Evolutionary conservation across 2,888 invertebrate species (phyloP), one percentile per base, ranked within the genome.

Genomic region (Acrocyrtus sp.): DNA sequence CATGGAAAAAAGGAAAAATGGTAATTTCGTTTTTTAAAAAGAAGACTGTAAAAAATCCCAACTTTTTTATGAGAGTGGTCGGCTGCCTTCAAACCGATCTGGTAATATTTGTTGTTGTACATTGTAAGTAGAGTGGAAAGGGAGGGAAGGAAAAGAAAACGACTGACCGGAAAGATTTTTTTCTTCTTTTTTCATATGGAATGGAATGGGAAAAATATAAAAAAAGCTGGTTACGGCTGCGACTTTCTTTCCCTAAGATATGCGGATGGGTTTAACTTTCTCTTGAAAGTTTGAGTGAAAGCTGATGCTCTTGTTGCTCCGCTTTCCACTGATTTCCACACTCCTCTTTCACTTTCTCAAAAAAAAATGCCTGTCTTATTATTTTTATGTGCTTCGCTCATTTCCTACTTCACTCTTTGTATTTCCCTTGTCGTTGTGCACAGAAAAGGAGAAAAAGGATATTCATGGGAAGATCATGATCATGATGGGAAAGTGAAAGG

Each of bases 91-190:
- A 48, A 58, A 27, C 22, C 22, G 24, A 19, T 67, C 29, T 34
- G 19, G 3, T 54, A 2, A 19, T 19, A 54, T 15, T 27, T n/a
- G 3, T 17, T 39, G 1, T 26, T 8, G 17, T 12, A 27, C 19
- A 19, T 12, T 29, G n/a, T 5, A 15, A 34, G 21, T 22, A 17
- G n/a, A 34, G 61, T n/a, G 21, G n/a, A 58, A 19, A 45, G 24
- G 26, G 41, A 39, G 19, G 27, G 27, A 22, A 26, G 22, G 10
- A 17, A 17, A 22, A 50, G 27, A n/a, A 47, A 47, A 6, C n/a
- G 56, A 70, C 62, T 70, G 70, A 70, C 70, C 70, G 70, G 62
- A 70, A 70, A 69, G 70, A 70, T 70, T 70, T 62, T 47, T n/a
- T n/a, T n/a, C n/a, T n/a, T n/a, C n/a, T n/a, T n/a, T n/a, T n/a